Conservation (phyloP, 2,888 invertebrate species). For the Nemotelus nigrinus region DNA sequence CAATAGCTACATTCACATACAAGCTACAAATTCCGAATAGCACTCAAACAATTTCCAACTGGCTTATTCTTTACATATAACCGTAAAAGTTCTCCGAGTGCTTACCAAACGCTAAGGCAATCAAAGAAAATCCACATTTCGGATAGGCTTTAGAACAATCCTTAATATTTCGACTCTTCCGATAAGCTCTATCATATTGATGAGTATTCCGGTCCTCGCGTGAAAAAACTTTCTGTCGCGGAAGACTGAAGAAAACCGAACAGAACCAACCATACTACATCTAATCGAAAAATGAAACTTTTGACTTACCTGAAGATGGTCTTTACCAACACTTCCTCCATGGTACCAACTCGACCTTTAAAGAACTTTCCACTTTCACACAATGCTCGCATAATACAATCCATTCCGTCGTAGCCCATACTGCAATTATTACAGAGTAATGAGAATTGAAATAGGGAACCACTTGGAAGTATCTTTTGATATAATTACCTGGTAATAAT, state of each 20-base stretch:
- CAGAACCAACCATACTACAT: background rate
- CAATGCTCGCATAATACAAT: slow-evolving; percentile 3
- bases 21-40: too few species aligned
- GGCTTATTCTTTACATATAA: too few species aligned
- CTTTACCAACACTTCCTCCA: slow-evolving; percentile 8
- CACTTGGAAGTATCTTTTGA: too few species aligned
- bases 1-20: too few species aligned
- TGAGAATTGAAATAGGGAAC: too few species aligned
- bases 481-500: too few species aligned
- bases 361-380: slow-evolving; percentile 5
- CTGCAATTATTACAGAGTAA: background rate
- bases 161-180: background rate
- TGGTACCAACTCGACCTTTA: background rate
- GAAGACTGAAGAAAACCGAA: background rate
- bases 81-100: slow-evolving; percentile 53
- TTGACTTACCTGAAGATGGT: background rate
- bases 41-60: too few species aligned
- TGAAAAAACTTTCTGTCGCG: background rate
- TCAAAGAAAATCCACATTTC: slow-evolving; percentile 74
- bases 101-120: slow-evolving; percentile 75
- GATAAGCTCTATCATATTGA: background rate
- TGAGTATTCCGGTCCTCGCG: background rate
- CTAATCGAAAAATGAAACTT: slow-evolving; percentile 58
- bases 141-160: slow-evolving; percentile 69
- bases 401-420: slow-evolving; percentile 13